Base-by-base conservation (phyloP, 2,888 invertebrate genomes). In the Cacoxenus indagator region DNA sequence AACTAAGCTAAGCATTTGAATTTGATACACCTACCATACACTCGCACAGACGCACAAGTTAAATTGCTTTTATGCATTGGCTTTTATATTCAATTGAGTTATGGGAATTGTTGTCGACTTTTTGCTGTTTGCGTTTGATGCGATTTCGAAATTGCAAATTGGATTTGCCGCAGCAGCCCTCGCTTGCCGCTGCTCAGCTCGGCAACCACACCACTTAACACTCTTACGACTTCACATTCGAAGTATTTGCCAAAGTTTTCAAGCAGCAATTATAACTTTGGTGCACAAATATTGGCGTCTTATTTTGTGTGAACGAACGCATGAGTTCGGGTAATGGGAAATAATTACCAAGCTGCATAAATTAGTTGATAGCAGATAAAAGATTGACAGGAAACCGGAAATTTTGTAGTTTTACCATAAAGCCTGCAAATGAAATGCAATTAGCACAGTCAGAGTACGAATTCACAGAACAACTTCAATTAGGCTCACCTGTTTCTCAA, bases 241-340 rank as follows among this genome's bases (percentile, higher is more conserved):
- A 82, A 78, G 76, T 73, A 79, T 80, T 74, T 67, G 54, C 43
- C 37, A 72, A 76, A 80, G 74, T 80, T 84, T 69, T 66, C 57
- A 37, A 43, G 61, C 70, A 73, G 72, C 81, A 82, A 84, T 80
- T 80, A 80, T 70, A 84, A 80, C 72, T 84, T 82, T 54, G 67
- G 62, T 70, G 74, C 69, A 61, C 61, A 61, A 61, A 61, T 61
- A 61, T 61, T 61, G 51, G 24, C 64, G n/a, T n/a, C n/a, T n/a
- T n/a, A n/a, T n/a, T n/a, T n/a, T n/a, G n/a, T n/a, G n/a, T n/a
- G n/a, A n/a, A n/a, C n/a, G n/a, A n/a, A n/a, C n/a, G n/a, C n/a
- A n/a, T n/a, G n/a, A n/a, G n/a, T n/a, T n/a, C n/a, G n/a, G 22
- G 5, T 17, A 67, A 55, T 72, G 46, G 73, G 59, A 61, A 70